Base-by-base conservation (phyloP, 2,888 invertebrate genomes). In the Platerodrilus igneus region DNA sequence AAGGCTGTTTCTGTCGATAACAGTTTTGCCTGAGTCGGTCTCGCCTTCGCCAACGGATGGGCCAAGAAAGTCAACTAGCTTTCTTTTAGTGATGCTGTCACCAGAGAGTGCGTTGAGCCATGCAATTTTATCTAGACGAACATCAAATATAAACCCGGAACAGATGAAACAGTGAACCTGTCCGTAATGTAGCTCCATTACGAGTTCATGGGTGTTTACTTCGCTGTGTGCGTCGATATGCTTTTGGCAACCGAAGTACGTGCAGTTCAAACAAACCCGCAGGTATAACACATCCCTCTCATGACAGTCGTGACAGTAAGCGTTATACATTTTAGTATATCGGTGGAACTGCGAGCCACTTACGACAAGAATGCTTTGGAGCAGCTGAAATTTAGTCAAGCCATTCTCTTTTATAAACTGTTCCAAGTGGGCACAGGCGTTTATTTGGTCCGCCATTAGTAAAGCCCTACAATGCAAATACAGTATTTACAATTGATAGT, bases 181-280 rank as follows among this genome's bases (percentile, higher is more conserved):
- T 26, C 95, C 95, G 68, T 88, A 90, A 36, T 79, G 79, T 31
- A 95, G 69, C 63, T 96, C 95, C 56, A 95, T 77, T 41, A 90
- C 86, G 51, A 94, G 74, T 58, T 79, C 78, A 67, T 95, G 95
- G 57, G 86, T 83, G 58, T 84, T 85, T 26, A 74, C 74, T 60
- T 81, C 83, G 30, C 85, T 81, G 72, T 96, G 95, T 37, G 88
- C 84, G 57, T 85, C 81, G 51, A 93, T 89, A 65, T 95, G 95
- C 39, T 79, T 79, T 56, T 87, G 87, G 66, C 96, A 96, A 33
- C 89, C 95, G 68, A 96, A 93, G 70, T 81, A 93, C 54, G 94
- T 88, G 71, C 96, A 96, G 58, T 90, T 87, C 41, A 90, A 74
- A 59, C 90, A 91, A 14, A 87, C 83, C 62, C 86, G 87, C 56